Evolutionary conservation across 2,888 invertebrate species (phyloP), one percentile per base, ranked within the genome.

Genomic region (Ornithoptera alexandrae): DNA sequence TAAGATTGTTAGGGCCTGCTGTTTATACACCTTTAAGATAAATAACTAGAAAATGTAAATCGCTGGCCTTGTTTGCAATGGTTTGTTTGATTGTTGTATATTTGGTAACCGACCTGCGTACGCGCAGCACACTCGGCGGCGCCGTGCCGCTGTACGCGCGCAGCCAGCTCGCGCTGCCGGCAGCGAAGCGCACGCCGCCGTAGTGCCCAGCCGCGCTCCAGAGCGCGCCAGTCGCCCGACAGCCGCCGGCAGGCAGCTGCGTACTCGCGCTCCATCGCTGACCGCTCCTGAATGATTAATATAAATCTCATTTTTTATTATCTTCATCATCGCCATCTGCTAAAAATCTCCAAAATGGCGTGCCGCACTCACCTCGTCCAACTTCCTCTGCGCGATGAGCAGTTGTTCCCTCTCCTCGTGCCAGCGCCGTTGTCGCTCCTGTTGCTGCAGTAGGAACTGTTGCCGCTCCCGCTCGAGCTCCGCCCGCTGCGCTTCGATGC

Each of bases 301-400:
- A 53, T n/a, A 53, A 17, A 17, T 18, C 53, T 53, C 15, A 18
- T 53, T 53, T n/a, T 17, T 53, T n/a, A 53, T 53, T 30, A 30
- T 30, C 30, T 30, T 30, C 30, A 3, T 30, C 30, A 3, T 5
- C 39, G 8, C 10, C 39, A 39, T 7, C 8, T 39, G 30, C 3
- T 30, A 3, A 2, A 30, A 30, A 30, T 30, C 30, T 30, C 3
- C 30, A 2, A 30, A 30, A 4, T 30, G 30, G 30, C 30, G 30
- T 30, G 30, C 30, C 30, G 30, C 30, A 30, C 30, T 30, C 56
- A 92, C 95, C 83, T 93, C 93, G 77, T 96, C 95, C 1, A 97
- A 87, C 81, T 95, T 95, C 75, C 93, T 94, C 81, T 97, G 96
- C 62, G 96, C 95, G 74, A 94, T 93, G 78, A 95, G 93, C 72